Evolutionary conservation across 2,113 vertebrate genomes (phyloP).

Genomic region (Sus scrofa): DNA sequence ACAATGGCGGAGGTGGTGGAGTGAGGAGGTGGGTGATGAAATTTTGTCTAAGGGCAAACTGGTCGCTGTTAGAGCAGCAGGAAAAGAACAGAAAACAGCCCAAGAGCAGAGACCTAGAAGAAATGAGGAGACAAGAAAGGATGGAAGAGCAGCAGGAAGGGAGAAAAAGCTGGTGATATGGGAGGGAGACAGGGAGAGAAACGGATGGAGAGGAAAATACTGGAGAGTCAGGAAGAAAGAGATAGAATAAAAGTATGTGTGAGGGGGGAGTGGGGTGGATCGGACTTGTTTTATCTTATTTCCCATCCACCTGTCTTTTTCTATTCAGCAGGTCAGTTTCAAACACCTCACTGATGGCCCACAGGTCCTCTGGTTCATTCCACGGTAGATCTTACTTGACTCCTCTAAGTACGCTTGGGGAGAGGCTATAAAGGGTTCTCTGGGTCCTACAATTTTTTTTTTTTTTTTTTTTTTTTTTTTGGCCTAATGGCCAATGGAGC

Average conservation of each 20-base stretch:
- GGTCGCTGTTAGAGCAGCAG: neutral
- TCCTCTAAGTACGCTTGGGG: neutral
- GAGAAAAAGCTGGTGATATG: neutral
- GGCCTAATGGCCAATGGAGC: too few species aligned
- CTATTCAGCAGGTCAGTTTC: neutral
- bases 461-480: too few species aligned
- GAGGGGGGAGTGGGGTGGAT: accelerated
- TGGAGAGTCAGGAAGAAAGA: neutral
- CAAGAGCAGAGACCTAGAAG: neutral
- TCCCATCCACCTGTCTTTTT: neutral
- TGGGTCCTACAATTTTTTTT: neutral
- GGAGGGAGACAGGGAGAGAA: neutral
- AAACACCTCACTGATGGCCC: neutral
- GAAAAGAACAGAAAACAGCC: neutral
- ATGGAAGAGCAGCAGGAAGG: neutral
- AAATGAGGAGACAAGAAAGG: neutral
- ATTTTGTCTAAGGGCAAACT: neutral
- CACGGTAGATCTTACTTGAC: neutral
- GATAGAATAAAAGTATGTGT: neutral
- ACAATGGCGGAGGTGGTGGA: neutral
- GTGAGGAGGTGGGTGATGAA: neutral
- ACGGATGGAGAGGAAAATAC: neutral
- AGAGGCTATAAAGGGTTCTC: neutral
- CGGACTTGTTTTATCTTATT: neutral
- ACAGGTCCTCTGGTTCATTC: neutral